These are phyloP conservation scores for Brachionus plicatilis DNA, from an alignment of 1,140 invertebrate species.

Conservation along the genomic window DNA sequence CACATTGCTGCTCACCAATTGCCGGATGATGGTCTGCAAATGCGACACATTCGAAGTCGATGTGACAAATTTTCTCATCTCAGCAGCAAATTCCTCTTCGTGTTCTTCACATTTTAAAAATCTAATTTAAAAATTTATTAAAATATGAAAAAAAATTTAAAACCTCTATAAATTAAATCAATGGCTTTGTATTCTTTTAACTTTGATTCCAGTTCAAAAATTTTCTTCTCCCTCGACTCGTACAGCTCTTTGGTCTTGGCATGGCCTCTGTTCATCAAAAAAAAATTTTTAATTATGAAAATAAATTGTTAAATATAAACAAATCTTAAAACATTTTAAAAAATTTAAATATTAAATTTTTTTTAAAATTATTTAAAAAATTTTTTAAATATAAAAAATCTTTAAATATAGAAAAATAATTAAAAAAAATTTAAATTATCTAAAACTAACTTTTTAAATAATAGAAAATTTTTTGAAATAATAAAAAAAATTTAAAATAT, in stretches of 20 bases:
- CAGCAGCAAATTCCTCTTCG: background rate
- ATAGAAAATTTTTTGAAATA: too few species aligned
- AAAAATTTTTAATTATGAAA: too few species aligned
- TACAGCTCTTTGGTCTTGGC: background rate
- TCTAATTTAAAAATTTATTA: background rate
- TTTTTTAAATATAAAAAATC: too few species aligned
- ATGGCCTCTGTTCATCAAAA: background rate
- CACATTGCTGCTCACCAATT: slow-evolving; percentile 29
- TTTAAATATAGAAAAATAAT: too few species aligned
- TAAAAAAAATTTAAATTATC: too few species aligned
- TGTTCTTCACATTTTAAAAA: background rate
- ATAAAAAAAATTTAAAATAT: too few species aligned
- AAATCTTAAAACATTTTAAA: too few species aligned
- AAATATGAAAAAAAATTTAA: background rate
- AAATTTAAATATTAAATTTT: too few species aligned
- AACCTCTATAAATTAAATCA: slow-evolving; percentile 31
- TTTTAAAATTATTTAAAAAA: too few species aligned
- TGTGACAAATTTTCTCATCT: slow-evolving; percentile 21
- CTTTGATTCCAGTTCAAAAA: slow-evolving; percentile 11
- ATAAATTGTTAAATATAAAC: too few species aligned
- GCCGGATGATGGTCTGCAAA: slow-evolving; percentile 20
- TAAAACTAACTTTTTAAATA: too few species aligned
- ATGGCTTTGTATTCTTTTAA: slow-evolving; percentile 28
- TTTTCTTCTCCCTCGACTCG: slow-evolving; percentile 8
- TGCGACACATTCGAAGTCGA: background rate